phyloP scores from a whole-genome alignment of 2,797 vertebrate species.

The Octomys mimax region DNA sequence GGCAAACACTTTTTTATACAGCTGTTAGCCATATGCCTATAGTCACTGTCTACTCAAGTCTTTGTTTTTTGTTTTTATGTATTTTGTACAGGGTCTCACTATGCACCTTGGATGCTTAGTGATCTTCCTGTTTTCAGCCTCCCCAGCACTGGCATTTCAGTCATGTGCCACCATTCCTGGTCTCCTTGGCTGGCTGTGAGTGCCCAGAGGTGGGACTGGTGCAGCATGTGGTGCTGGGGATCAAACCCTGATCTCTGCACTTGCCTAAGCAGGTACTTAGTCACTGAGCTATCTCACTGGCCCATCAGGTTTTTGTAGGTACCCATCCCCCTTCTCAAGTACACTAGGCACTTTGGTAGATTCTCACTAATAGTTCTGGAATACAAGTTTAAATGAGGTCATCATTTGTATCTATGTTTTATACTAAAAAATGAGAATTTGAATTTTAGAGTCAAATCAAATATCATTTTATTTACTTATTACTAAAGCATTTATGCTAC shows the following conservation, averaged over 20 bases:
- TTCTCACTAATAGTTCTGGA: background rate
- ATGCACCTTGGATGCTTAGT: too few relatives aligned
- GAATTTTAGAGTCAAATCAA: background rate
- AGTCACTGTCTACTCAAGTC: background rate
- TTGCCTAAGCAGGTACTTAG: too few relatives aligned
- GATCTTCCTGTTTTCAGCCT: too few relatives aligned
- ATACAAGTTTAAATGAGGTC: background rate
- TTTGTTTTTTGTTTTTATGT: background rate
- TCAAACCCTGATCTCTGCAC: too few relatives aligned
- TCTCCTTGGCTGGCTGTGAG: too few relatives aligned
- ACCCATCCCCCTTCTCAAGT: background rate
- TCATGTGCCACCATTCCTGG: too few relatives aligned
- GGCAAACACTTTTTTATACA: background rate
- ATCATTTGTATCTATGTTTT: background rate
- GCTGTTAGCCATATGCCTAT: background rate
- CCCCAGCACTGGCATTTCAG: too few relatives aligned
- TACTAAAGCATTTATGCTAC: background rate
- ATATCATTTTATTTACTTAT: background rate
- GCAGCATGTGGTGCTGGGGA: too few relatives aligned
- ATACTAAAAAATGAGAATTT: background rate
- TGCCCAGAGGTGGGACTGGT: too few relatives aligned
- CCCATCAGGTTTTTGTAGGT: background rate
- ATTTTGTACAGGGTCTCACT: too few relatives aligned
- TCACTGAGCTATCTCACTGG: too few relatives aligned
- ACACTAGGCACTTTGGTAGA: too few relatives aligned